These are phyloP conservation scores for Pygmarrhopalites habei DNA, from an alignment of 1,140 invertebrate species.

Conservation along the genomic window DNA sequence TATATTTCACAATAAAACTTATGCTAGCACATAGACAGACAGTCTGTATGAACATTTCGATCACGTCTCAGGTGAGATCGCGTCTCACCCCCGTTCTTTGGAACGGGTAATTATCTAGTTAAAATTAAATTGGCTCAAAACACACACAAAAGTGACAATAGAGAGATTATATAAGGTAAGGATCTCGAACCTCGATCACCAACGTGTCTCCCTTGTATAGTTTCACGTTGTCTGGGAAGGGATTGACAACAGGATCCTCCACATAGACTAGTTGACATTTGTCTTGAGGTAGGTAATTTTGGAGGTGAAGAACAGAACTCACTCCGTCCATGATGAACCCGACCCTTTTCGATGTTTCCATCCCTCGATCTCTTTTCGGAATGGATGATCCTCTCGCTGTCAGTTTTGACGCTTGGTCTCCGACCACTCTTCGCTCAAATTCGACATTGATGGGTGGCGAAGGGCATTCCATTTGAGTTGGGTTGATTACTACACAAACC, in stretches of 20 bases:
- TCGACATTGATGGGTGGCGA: conserved; percentile 70
- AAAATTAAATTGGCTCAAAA: no score
- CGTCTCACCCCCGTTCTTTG: no score
- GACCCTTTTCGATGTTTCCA: conserved; percentile 46
- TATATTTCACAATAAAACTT: no score
- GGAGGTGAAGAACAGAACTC: conserved; percentile 73
- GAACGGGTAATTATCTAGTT: no score
- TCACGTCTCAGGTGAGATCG: no score
- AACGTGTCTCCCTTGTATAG: conserved; percentile 89
- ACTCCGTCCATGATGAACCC: conserved; percentile 96
- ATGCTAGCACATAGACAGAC: no score
- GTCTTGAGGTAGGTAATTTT: conserved; percentile 74
- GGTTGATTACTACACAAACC: conserved; percentile 73
- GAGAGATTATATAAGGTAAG: no score
- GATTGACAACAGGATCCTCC: conserved; percentile 82
- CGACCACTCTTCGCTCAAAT: conserved; percentile 34
- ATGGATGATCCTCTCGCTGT: conserved; percentile 13
- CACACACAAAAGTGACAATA: no score
- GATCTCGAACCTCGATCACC: conserved; percentile 68
- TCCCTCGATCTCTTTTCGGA: conserved; percentile 21
- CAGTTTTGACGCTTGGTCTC: conserved; percentile 27
- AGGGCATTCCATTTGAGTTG: conserved; percentile 89
- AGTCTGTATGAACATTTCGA: no score
- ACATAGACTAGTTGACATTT: conserved; percentile 76
- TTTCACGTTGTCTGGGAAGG: conserved; percentile 77